These are phyloP conservation scores for Oreochromis niloticus DNA, from an alignment of 2,113 vertebrate species.

Conservation along the genomic window DNA sequence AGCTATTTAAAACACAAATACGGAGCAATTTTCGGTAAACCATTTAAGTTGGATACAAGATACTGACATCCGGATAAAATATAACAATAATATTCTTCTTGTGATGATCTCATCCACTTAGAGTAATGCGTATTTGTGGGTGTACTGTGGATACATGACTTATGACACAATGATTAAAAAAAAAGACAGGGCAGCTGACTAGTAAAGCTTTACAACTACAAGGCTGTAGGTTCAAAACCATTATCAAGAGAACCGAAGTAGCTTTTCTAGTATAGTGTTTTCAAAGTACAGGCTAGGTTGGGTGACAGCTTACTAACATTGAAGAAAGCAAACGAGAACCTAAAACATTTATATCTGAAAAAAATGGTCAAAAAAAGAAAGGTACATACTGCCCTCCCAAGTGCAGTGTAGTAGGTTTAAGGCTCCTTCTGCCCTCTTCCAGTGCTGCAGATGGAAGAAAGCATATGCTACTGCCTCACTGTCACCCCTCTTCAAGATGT, in stretches of 20 bases:
- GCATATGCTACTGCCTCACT: slow-evolving; percentile 97
- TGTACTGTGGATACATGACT: neutral
- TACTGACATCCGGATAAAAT: neutral
- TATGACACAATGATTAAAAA: neutral
- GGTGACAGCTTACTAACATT: neutral
- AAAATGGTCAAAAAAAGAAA: neutral
- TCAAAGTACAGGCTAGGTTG: neutral
- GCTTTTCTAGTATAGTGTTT: neutral
- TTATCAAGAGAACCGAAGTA: neutral
- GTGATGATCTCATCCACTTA: neutral
- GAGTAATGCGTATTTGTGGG: neutral
- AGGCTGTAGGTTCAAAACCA: neutral
- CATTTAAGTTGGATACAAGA: neutral
- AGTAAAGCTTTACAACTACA: neutral
- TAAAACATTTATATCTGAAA: neutral
- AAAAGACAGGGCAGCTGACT: neutral
- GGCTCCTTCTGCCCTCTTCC: slow-evolving; percentile 97
- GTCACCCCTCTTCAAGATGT: slow-evolving; percentile 96
- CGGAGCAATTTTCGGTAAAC: neutral
- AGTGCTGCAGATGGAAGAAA: slow-evolving; percentile 98
- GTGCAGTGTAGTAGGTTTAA: slow-evolving; percentile 96
- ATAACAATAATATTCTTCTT: neutral
- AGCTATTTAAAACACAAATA: neutral
- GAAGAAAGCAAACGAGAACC: neutral
- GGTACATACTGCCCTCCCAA: slow-evolving; percentile 96